Conservation (phyloP, 2,797 vertebrate species). For the Hirundo rustica region DNA sequence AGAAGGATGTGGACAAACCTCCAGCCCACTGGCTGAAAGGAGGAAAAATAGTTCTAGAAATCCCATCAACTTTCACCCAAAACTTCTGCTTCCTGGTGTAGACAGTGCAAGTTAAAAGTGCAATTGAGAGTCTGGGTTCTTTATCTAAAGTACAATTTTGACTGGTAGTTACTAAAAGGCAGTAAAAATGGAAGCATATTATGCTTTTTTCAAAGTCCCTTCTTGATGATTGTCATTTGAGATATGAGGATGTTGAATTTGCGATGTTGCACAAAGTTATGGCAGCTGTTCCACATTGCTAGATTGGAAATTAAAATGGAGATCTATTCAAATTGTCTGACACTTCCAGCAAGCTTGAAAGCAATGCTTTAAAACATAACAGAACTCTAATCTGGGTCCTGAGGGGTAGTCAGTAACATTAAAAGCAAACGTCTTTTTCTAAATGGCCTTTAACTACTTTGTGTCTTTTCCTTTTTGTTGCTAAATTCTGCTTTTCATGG, state of each 20-base stretch:
- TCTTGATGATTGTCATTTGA: conserved; percentile 14
- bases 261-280: conserved; percentile 51
- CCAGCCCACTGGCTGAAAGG: background rate
- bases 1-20: background rate
- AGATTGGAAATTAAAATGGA: conserved; percentile 58
- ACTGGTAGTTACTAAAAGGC: conserved; percentile 23
- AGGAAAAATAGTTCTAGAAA: background rate
- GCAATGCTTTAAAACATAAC: conserved; percentile 53
- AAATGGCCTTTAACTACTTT: conserved; percentile 32
- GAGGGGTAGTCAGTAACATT: conserved; percentile 31
- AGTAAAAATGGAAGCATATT: conserved; percentile 23
- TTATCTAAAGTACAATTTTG: background rate
- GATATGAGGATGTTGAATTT: conserved; percentile 37
- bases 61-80: background rate
- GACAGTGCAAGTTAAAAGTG: background rate
- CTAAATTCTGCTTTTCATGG: background rate
- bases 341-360: conserved; percentile 55
- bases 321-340: conserved; percentile 64
- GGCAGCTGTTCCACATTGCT: conserved; percentile 59
- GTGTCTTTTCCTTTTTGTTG: conserved; percentile 17
- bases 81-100: background rate
- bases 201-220: conserved; percentile 28
- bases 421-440: conserved; percentile 24
- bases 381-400: conserved; percentile 33
- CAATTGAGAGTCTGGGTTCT: background rate